phyloP scores from a whole-genome alignment of 2,888 invertebrate species.

The Drosophila mimica region DNA sequence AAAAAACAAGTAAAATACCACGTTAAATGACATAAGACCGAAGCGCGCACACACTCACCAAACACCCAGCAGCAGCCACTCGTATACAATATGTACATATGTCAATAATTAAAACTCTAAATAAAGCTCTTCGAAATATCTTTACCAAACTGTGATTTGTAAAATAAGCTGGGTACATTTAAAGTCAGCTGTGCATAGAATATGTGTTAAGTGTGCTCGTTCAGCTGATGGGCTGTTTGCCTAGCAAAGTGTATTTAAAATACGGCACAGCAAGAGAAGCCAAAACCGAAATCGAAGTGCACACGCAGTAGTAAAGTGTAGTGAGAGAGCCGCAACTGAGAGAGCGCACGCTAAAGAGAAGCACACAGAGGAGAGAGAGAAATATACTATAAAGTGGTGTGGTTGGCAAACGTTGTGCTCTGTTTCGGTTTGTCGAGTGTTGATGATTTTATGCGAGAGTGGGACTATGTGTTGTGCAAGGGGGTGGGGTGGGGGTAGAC shows the following conservation, averaged over 20 bases:
- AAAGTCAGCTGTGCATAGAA: not conserved
- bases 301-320: slow-evolving; percentile 41
- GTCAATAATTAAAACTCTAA: not conserved
- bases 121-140: not conserved
- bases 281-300: slow-evolving; percentile 55
- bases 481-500: not conserved
- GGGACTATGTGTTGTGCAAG: not conserved
- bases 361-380: slow-evolving; percentile 3
- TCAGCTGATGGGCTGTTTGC: slow-evolving; percentile 14
- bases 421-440: slow-evolving; percentile 59
- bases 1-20: slow-evolving; percentile 28
- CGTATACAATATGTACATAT: too few species aligned
- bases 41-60: slow-evolving; percentile 33
- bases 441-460: slow-evolving; percentile 46
- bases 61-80: not conserved
- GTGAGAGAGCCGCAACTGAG: slow-evolving; percentile 31
- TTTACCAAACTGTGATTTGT: not conserved
- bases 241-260: slow-evolving; percentile 32
- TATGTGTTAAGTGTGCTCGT: not conserved
- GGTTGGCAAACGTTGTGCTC: slow-evolving; percentile 54
- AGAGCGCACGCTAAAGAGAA: slow-evolving; percentile 15
- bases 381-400: slow-evolving; percentile 27
- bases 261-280: slow-evolving; percentile 32
- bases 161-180: too few species aligned
- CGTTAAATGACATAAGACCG: slow-evolving; percentile 16